Base-by-base conservation (phyloP, 2,113 vertebrate genomes). In the Corythoichthys haematopterus region DNA sequence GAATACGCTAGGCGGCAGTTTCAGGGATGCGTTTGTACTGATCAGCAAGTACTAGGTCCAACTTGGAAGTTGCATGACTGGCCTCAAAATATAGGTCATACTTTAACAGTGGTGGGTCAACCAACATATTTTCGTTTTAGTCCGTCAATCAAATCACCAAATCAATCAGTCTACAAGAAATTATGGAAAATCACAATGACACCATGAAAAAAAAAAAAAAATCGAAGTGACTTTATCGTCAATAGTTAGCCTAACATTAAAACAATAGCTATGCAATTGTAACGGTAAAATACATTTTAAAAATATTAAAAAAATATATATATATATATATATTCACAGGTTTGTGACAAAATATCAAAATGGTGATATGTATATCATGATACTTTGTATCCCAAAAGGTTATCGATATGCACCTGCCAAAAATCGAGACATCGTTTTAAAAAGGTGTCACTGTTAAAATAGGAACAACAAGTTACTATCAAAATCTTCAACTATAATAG, bases 1-100 rank as follows among this genome's bases (percentile, higher is more conserved):
- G 60, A n/a, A 62, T 65, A 50, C 60, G 62, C 52, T 59, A 7
- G 66, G 52, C 55, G 68, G 69, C 77, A 76, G 72, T 79, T 83
- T 79, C 40, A 58, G 66, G 62, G 64, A 51, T 48, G 47, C 7
- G 8, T 75, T 68, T 73, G 59, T 33, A 28, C 55, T 59, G 35
- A 78, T 82, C 79, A 72, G 65, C 35, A 74, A 61, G 13, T 55
- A 75, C 38, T 55, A n/a, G 16, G 64, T 46, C 38, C n/a, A 76
- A 75, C 55, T 73, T 65, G 16, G 10, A 57, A 50, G 64, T 75
- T 62, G 51, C 20, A 46, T 61, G 60, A 76, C 60, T 33, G 67
- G 38, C 33, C 16, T 68, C 45, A 64, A 69, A 56, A 15, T 47
- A 37, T 8, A 48, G 52, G 0, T 48, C 4, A n/a, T 33, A 46